Conservation (phyloP, 2,113 vertebrate species). For the Vanacampus margaritifer region DNA sequence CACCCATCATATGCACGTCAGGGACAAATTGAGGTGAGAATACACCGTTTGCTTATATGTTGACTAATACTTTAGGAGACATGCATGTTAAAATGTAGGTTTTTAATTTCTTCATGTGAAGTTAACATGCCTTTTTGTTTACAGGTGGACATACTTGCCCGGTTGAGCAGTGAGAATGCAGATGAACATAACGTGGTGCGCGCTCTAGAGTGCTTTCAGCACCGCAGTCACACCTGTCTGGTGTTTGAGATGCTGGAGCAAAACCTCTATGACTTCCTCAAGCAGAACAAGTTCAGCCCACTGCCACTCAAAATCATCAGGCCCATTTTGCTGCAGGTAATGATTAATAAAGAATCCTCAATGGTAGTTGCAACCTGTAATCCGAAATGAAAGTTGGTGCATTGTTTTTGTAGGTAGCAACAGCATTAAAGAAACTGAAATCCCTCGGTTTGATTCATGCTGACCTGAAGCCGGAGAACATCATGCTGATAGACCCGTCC, state of each 20-base stretch:
- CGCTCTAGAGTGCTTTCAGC: constrained; percentile 95
- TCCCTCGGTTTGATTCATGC: constrained; percentile 97
- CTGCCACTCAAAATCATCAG: constrained; percentile 94
- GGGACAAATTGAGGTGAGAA: constrained; percentile 88
- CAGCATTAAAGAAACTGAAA: constrained; percentile 95
- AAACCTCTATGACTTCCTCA: constrained; percentile 96
- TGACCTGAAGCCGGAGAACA: constrained; percentile 98
- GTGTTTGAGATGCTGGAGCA: constrained; percentile 99
- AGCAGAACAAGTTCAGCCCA: constrained; percentile 98
- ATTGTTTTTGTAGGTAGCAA: constrained; percentile 76
- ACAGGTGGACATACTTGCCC: constrained; percentile 87
- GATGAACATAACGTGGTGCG: constrained; percentile 95
- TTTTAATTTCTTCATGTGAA: background rate
- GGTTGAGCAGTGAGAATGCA: constrained; percentile 91
- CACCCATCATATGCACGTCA: constrained; percentile 96
- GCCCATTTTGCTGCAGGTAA: constrained; percentile 88
- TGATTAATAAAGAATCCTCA: background rate
- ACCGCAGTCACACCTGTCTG: constrained; percentile 91
- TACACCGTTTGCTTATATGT: background rate
- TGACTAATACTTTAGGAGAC: background rate
- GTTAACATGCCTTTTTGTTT: background rate
- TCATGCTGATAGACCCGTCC: constrained; percentile 98
- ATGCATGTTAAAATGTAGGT: background rate
- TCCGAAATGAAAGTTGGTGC: background rate
- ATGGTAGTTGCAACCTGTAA: background rate